Evolutionary conservation across 2,888 invertebrate species (phyloP).

Genomic region (Slavum lentiscoides): DNA sequence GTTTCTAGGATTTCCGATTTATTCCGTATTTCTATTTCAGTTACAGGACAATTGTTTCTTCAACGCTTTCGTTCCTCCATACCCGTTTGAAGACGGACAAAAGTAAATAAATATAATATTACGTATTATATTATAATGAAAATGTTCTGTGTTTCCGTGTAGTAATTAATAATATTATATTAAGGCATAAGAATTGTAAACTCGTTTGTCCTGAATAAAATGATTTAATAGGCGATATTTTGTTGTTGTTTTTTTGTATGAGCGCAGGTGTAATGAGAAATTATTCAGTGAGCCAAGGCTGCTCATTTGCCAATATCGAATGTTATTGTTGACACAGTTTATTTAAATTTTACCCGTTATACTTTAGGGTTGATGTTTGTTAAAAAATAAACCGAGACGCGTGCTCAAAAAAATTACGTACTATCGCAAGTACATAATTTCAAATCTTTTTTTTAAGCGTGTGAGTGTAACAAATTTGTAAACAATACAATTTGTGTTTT

Average conservation of each 20-base stretch:
- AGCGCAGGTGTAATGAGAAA: not conserved
- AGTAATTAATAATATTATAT: slow-evolving; percentile 24
- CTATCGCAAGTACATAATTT: no score
- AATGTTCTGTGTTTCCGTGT: slow-evolving; percentile 4
- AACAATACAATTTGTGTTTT: no score
- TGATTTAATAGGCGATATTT: slow-evolving; percentile 5
- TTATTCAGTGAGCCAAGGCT: no score
- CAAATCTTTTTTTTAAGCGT: no score
- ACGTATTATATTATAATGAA: not conserved
- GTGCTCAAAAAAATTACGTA: no score
- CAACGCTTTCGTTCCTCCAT: slow-evolving; percentile 47
- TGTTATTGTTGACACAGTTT: no score
- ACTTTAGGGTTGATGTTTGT: no score
- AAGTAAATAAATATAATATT: slow-evolving; percentile 14
- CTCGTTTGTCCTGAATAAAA: slow-evolving; percentile 24
- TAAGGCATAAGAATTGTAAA: slow-evolving; percentile 17
- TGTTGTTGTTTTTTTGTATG: not conserved
- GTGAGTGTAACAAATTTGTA: no score
- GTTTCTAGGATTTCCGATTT: no score
- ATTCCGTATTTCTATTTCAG: slow-evolving; percentile 12
- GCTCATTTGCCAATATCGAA: not conserved
- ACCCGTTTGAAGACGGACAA: slow-evolving; percentile 43
- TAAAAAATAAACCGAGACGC: no score
- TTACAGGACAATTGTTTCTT: slow-evolving; percentile 39
- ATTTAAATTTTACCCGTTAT: no score